phyloP scores from a whole-genome alignment of 2,113 vertebrate species.

The Indri indri region DNA sequence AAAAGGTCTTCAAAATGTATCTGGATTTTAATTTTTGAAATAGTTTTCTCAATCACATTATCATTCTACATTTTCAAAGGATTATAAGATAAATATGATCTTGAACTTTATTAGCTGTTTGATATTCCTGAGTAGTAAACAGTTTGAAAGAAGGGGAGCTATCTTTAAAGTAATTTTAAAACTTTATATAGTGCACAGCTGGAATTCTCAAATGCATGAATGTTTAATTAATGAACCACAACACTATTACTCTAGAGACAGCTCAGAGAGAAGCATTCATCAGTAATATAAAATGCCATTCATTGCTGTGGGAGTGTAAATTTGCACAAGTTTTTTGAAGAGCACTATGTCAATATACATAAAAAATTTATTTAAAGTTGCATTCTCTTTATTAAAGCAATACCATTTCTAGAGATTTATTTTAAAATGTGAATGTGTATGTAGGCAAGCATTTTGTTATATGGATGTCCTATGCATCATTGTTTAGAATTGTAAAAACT shows the following conservation, averaged over 20 bases:
- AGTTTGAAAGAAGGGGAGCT: background rate
- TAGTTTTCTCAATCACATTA: background rate
- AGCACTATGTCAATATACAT: background rate
- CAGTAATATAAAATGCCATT: slow-evolving; percentile 42
- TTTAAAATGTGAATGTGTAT: background rate
- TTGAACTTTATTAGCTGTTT: background rate
- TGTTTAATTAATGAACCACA: slow-evolving; percentile 63
- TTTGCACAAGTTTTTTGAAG: background rate
- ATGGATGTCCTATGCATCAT: background rate
- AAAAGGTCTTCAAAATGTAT: background rate
- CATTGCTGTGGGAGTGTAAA: background rate
- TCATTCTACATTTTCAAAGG: background rate
- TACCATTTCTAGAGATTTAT: background rate
- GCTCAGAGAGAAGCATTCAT: background rate
- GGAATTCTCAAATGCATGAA: slow-evolving; percentile 41
- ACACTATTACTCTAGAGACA: background rate
- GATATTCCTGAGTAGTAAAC: slow-evolving; percentile 7
- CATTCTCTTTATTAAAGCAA: background rate
- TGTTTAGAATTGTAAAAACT: background rate
- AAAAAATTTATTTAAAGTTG: background rate
- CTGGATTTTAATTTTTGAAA: background rate
- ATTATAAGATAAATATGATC: background rate
- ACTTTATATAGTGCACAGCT: background rate
- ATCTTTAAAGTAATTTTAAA: slow-evolving; percentile 19
- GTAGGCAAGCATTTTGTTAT: background rate